phyloP scores from a whole-genome alignment of 2,888 invertebrate genomes.

The Lasioglossum villosulum region DNA sequence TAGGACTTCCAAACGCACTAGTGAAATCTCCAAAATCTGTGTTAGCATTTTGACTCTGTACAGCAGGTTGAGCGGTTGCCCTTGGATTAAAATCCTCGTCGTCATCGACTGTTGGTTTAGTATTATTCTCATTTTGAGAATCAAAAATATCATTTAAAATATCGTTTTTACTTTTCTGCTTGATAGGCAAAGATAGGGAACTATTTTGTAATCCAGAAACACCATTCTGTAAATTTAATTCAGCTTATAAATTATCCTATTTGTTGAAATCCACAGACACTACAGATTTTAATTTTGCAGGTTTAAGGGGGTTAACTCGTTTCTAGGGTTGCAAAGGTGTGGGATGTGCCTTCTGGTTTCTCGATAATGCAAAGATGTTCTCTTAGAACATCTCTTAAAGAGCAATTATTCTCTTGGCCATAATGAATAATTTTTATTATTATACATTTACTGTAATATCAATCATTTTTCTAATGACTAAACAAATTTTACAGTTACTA shows the following conservation, averaged over 20 bases:
- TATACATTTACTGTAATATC: background rate
- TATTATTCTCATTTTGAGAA: constrained; percentile 77
- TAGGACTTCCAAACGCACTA: constrained; percentile 87
- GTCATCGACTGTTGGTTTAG: constrained; percentile 72
- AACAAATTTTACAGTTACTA: background rate
- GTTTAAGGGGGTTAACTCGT: no score
- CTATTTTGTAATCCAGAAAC: constrained; percentile 66
- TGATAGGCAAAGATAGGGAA: constrained; percentile 72
- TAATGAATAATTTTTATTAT: no score
- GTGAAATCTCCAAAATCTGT: constrained; percentile 92
- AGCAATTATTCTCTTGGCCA: background rate
- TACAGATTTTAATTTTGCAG: background rate
- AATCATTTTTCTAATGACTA: background rate
- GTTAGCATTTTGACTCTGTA: constrained; percentile 74
- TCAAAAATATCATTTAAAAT: constrained; percentile 81
- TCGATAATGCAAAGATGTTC: no score
- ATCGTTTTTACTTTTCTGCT: constrained; percentile 77
- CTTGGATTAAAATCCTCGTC: constrained; percentile 88
- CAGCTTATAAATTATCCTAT: background rate
- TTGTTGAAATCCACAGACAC: background rate
- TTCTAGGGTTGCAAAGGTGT: no score
- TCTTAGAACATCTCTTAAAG: no score
- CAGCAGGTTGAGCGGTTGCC: constrained; percentile 83
- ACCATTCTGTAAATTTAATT: constrained; percentile 67
- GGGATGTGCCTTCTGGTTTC: no score